Base-by-base conservation (phyloP, 2,888 invertebrate genomes). In the Eilema caniola region DNA sequence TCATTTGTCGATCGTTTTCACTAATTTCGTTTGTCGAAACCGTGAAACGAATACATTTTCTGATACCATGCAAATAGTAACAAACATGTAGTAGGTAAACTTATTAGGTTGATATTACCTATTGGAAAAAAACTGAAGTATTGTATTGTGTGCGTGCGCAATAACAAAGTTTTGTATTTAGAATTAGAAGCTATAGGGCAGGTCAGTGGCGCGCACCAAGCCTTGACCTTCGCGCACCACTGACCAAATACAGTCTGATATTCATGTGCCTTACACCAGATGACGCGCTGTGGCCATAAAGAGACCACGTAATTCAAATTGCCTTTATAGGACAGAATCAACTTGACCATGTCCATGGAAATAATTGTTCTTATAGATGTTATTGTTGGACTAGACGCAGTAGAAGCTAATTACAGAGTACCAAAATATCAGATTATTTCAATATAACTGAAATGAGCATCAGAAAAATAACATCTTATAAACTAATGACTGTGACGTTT, bases 181-280 rank as follows among this genome's bases (percentile, higher is more conserved):
- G 83, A 77, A 79, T 77, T 73, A 77, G 83, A 77, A 79, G 74
- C 77, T 77, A 67, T 73, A 76, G 80, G 81, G 81, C 77, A 85
- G 89, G 88, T 89, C 90, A 90, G 84, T 85, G 85, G 88, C 86
- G 90, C 88, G 86, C 86, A 86, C 87, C 82, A 87, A 87, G 82
- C 94, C 95, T 93, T 93, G 93, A 88, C 94, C 94, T 95, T 94
- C 94, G 86, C 91, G 94, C 91, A 76, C 84, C 89, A 88, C 87
- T 90, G 90, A 83, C 87, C 89, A 90, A 92, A 93, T 88, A 92
- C 91, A 92, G 91, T 86, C 85, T 86, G 82, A 82, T 73, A 82
- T 84, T 88, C 86, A 87, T 87, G 86, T 85, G 87, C 85, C 83
- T 86, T 86, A 87, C 87, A 90, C 88, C 90, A 92, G 92, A 92